Evolutionary conservation across 2,888 invertebrate genomes (phyloP), one percentile per base, ranked within the genome.

Genomic region (Argynnis bischoffii): DNA sequence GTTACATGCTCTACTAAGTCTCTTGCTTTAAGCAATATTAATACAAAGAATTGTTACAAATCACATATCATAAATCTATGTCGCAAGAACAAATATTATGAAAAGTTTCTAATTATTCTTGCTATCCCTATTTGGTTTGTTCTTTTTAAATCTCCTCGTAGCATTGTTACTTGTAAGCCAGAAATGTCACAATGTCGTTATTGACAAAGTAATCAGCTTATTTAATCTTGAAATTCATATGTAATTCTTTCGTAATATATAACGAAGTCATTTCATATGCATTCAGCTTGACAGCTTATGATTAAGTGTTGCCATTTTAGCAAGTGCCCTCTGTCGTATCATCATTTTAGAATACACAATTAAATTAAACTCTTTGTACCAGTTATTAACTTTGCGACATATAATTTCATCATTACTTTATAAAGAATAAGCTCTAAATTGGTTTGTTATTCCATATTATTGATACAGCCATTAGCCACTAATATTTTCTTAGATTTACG

Each of bases 241-340:
- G 63, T 50, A 63, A 51, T 35, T 63, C 72, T 87, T 83, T 83
- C 81, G 80, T 75, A 83, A 87, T 76, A 72, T 35, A 69, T 63
- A 79, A 75, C 76, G 65, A 79, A 79, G 76, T 75, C 73, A 71
- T 81, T 81, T 80, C 81, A 83, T 77, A 79, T 75, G 76, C 76
- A 78, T 82, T 81, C 79, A 74, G 72, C 78, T 80, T 74, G 73
- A 71, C 75, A 69, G 76, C 80, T 78, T 79, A 75, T 81, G 80
- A 85, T 81, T 85, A 81, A 85, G 82, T 78, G 80, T 80, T 79
- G 70, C 88, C 85, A 82, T 87, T 86, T 87, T 81, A 77, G 83
- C 81, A 67, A 73, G 41, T 73, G 11, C 2, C 11, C 63, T 55
- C 63, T 55, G 48, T 55, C 57, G 47, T 57, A 35, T 53, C 53